These are phyloP conservation scores for Noctua fimbriata DNA, from an alignment of 2,888 invertebrate genomes.

Conservation along the genomic window DNA sequence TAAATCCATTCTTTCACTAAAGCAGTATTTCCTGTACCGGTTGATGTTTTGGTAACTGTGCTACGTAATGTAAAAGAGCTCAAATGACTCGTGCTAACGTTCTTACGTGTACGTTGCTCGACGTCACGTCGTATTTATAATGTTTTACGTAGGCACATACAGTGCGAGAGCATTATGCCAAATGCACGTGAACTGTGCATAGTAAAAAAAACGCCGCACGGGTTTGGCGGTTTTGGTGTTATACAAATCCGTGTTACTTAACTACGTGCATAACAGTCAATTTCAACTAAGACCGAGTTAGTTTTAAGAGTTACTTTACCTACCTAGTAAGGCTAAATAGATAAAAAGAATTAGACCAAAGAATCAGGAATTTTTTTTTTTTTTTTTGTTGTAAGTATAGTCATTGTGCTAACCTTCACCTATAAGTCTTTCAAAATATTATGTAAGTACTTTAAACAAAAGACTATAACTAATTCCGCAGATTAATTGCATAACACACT, in stretches of 20 bases:
- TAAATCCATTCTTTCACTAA: not conserved
- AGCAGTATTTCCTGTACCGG: not conserved
- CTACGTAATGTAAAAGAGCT: constrained; percentile 5
- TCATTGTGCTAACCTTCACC: not conserved
- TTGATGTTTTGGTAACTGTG: constrained; percentile 3
- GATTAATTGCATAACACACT: not conserved
- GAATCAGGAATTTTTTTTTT: not conserved
- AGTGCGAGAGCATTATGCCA: constrained; percentile 5
- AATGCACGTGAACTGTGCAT: constrained; percentile 22
- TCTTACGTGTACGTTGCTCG: constrained; percentile 10
- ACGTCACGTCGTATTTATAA: not conserved
- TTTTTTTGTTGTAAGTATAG: not conserved
- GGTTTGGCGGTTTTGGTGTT: not conserved
- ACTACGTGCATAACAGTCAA: not conserved
- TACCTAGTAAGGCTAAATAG: not conserved
- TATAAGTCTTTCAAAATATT: not conserved
- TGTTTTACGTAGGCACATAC: not conserved
- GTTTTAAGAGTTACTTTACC: not conserved
- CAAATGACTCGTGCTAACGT: constrained; percentile 25
- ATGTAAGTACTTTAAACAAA: not conserved
- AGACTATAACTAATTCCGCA: not conserved
- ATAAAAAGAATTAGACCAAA: too few species aligned
- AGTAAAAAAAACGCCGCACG: not conserved
- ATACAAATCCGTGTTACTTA: not conserved
- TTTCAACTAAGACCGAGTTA: not conserved